Percentiles rank a stretch among this genome's conserved stretches.
Conservation (phyloP, 2,888 invertebrate genomes). For the Agapostemon virescens region DNA sequence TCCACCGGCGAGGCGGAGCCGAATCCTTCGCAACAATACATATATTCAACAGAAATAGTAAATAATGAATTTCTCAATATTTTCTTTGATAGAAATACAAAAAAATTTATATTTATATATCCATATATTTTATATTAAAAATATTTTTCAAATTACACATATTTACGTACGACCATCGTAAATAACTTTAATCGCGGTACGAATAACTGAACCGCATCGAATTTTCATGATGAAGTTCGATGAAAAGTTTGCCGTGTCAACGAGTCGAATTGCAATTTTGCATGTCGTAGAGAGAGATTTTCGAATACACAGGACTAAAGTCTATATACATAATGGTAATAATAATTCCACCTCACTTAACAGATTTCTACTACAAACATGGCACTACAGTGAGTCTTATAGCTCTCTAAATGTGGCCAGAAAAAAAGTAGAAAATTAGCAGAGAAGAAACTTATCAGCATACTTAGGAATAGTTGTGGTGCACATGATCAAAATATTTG, state of each 20-base stretch:
- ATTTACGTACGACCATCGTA: background rate
- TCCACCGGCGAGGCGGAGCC: too few species aligned
- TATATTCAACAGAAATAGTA: too few species aligned
- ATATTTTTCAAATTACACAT: background rate
- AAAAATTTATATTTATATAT: background rate
- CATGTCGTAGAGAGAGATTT: constrained; percentile 19
- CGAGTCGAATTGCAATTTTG: constrained; percentile 20
- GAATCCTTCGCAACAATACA: too few species aligned
- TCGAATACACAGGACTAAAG: background rate
- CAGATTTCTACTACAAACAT: too few species aligned
- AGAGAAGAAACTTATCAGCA: too few species aligned
- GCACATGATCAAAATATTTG: too few species aligned
- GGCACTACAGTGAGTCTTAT: too few species aligned
- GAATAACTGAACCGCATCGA: background rate
- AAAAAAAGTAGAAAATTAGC: too few species aligned
- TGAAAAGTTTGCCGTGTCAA: background rate
- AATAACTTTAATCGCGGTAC: background rate
- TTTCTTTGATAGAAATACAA: background rate
- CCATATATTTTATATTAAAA: background rate
- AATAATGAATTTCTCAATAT: background rate
- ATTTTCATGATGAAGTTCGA: constrained; percentile 4
- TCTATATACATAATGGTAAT: too few species aligned
- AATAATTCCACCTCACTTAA: too few species aligned
- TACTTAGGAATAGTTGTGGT: too few species aligned
- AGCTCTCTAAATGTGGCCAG: too few species aligned